phyloP scores from a whole-genome alignment of 2,797 vertebrate species.

The Argya squamiceps region DNA sequence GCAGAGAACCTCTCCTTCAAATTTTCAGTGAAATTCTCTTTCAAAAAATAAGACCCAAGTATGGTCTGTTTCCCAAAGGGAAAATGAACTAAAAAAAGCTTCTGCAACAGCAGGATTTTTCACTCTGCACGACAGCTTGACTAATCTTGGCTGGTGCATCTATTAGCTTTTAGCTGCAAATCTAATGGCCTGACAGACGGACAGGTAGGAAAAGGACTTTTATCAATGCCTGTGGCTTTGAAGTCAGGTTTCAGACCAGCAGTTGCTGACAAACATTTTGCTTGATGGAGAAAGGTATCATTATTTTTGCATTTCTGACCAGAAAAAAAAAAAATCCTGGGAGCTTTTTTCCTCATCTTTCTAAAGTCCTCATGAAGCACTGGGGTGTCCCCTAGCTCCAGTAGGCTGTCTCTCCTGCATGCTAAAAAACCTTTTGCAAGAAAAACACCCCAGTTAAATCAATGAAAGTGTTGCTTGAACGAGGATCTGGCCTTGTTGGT shows the following conservation, averaged over 20 bases:
- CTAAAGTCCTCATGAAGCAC: not conserved
- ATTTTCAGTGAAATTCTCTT: not conserved
- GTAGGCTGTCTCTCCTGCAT: not conserved
- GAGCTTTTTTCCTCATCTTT: not conserved
- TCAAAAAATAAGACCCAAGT: not conserved
- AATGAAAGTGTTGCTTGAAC: not conserved
- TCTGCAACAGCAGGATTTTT: not conserved
- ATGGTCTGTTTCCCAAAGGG: not conserved
- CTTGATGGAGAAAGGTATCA: not conserved
- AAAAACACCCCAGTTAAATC: not conserved
- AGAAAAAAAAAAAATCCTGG: not conserved
- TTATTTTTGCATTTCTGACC: not conserved
- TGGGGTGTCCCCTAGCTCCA: not conserved
- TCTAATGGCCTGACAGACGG: not conserved
- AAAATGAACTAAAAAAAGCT: not conserved
- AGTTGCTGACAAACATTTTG: not conserved
- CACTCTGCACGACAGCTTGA: not conserved
- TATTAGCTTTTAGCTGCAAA: not conserved
- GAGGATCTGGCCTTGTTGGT: not conserved
- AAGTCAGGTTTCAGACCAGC: not conserved
- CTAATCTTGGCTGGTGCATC: not conserved
- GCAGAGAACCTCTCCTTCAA: not conserved
- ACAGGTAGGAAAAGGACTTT: not conserved
- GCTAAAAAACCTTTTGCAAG: not conserved
- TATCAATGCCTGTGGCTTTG: not conserved